Base-by-base conservation (phyloP, 1,140 invertebrate species). In the Odontomachus brunneus region DNA sequence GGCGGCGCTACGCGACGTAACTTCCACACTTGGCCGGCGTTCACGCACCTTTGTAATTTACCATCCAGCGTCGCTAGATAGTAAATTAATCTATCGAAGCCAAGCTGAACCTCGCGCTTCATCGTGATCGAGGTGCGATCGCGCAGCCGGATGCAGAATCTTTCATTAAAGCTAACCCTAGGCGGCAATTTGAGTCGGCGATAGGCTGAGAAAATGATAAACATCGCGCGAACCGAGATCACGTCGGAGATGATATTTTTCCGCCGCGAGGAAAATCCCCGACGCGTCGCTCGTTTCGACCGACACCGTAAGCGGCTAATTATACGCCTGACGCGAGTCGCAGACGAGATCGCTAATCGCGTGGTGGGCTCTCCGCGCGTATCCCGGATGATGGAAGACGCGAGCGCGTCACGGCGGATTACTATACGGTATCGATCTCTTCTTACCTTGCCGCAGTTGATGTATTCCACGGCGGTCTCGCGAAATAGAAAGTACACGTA, bases 401-500 rank as follows among this genome's bases (percentile, higher is more conserved):
- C 15, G 59, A 14, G 17, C 55, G 29, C 62, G 63, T 80, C 75
- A 78, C 29, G 74, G 33, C 22, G 75, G 51, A 80, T 80, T 80
- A 57, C 24, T 33, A 33, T 44, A 15, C 51, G 26, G 33, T 53
- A 29, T 71, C 26, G 71, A 62, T 81, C n/a, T 15, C 53, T 48
- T 14, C 26, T 91, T 94, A 97, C 97, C 96, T 99, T 99, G 89
- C 98, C 98, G 94, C 98, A 99, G 92, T 98, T 99, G 87, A 98
- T 97, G 92, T 97, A 97, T 93, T 99, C 98, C 1, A 98, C 97
- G 19, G 98, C 98, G 11, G 96, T 96, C 94, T 99, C 98, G 74
- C 98, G 95, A 91, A 99, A 98, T 80, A 99, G 95, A 93, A 99
- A 99, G 91, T 98, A 99, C 0, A 98, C 96, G 93, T 97, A 98